Evolutionary conservation across 2,888 invertebrate species (phyloP), one percentile per base, ranked within the genome.

Genomic region (Malthinus flaveolus): DNA sequence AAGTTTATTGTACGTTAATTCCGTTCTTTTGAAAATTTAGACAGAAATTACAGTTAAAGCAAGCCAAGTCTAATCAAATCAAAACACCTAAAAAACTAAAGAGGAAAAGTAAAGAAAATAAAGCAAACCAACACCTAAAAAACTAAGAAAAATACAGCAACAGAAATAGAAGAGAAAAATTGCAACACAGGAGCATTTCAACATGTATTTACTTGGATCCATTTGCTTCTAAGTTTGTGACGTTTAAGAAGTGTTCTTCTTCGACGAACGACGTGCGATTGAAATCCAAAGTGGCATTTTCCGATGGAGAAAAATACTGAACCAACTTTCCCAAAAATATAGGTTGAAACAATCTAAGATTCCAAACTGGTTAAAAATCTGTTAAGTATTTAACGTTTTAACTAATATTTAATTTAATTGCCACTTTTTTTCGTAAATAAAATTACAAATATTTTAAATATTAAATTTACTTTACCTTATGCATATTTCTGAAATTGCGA

Each of bases 301-400:
- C n/a, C 32, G 81, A 66, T 75, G 69, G 68, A 33, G 70, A 80
- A 76, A 83, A 87, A 75, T 83, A 84, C 56, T 82, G 80, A 61
- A 88, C 79, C 63, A 87, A 73, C 57, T 84, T 78, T 36, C 85
- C 86, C 68, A 87, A 77, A 71, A 86, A 85, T 63, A 86, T 73
- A 32, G 87, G 87, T 75, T 88, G 87, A 69, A 83, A 82, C 72
- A 87, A 81, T 77, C 87, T 87, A 74, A 63, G 62, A 63, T 53
- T 48, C 62, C 63, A 64, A 64, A 67, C 63, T 62, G 50, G 57
- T 66, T 62, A 63, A 54, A 53, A 60, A 23, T 23, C 23, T 23
- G 23, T 60, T 15, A n/a, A 42, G 23, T 42, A 15, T 42, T n/a
- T 15, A 15, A 23, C 39, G 12, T 15, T 42, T 15, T 4, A n/a